These are phyloP conservation scores for Mantis religiosa DNA, from an alignment of 2,888 invertebrate genomes.

Conservation along the genomic window DNA sequence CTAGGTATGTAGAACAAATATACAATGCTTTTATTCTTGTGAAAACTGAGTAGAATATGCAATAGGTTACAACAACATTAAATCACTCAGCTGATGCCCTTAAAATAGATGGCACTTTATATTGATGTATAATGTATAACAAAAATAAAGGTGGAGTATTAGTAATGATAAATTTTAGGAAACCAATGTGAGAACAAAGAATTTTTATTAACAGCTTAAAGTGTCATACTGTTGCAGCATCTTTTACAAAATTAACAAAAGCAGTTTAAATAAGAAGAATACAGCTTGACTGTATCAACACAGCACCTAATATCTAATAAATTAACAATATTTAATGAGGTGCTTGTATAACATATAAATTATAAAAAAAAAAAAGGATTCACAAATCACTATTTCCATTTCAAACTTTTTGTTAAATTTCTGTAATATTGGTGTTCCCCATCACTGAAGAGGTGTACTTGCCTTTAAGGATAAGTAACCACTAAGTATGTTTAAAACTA, in stretches of 20 bases:
- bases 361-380: background rate
- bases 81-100: too few species aligned
- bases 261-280: background rate
- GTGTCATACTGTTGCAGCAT: background rate
- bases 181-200: background rate
- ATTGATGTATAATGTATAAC: background rate
- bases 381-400: background rate
- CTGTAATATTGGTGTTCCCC: conserved; percentile 18
- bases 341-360: background rate
- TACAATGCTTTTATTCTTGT: too few species aligned
- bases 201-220: background rate
- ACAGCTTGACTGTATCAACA: background rate
- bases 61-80: too few species aligned
- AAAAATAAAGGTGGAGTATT: background rate
- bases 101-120: too few species aligned
- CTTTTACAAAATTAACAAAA: background rate
- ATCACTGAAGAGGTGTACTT: background rate
- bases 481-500: conserved; percentile 1
- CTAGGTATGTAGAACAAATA: too few species aligned
- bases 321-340: background rate
- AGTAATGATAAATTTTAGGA: background rate
- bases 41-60: too few species aligned
- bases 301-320: background rate
- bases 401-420: background rate
- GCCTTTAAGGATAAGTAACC: background rate